phyloP scores from a whole-genome alignment of 2,113 vertebrate species.

The Gallinago undulata region DNA sequence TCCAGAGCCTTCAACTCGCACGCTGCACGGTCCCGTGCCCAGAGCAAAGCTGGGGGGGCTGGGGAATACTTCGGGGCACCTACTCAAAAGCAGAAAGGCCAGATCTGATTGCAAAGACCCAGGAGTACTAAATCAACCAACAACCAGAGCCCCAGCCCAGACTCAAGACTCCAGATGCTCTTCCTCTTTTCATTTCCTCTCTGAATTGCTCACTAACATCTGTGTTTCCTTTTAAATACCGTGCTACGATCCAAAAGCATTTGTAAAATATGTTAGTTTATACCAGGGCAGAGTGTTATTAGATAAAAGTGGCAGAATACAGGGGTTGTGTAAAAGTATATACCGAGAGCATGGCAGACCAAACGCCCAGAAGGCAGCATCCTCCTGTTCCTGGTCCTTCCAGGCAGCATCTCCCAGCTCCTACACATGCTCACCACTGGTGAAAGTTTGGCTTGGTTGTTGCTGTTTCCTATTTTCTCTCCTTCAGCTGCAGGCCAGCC shows the following conservation, averaged over 20 bases:
- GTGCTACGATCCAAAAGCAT: not conserved
- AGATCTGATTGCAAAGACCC: slow-evolving; percentile 19
- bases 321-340: not conserved
- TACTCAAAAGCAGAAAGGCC: slow-evolving; percentile 38
- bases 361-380: not conserved
- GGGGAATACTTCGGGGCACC: not conserved
- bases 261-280: slow-evolving; percentile 27
- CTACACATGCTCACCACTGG: not conserved
- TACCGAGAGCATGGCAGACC: not conserved
- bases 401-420: not conserved
- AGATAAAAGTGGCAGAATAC: not conserved
- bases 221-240: slow-evolving; percentile 60
- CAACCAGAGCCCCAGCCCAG: slow-evolving; percentile 54
- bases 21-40: accelerated
- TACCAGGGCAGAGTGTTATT: not conserved
- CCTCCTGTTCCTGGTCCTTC: not conserved
- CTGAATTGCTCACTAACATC: slow-evolving; percentile 51
- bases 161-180: slow-evolving; percentile 52
- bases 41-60: not conserved
- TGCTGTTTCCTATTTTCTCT: not conserved
- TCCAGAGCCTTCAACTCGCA: not conserved
- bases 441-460: not conserved
- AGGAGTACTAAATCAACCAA: slow-evolving; percentile 44
- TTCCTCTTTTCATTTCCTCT: slow-evolving; percentile 69
- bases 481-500: not conserved